Percentiles rank a stretch among this genome's conserved stretches.
These are phyloP conservation scores for Hylaea fasciaria DNA, from an alignment of 2,888 invertebrate species.

Conservation along the genomic window DNA sequence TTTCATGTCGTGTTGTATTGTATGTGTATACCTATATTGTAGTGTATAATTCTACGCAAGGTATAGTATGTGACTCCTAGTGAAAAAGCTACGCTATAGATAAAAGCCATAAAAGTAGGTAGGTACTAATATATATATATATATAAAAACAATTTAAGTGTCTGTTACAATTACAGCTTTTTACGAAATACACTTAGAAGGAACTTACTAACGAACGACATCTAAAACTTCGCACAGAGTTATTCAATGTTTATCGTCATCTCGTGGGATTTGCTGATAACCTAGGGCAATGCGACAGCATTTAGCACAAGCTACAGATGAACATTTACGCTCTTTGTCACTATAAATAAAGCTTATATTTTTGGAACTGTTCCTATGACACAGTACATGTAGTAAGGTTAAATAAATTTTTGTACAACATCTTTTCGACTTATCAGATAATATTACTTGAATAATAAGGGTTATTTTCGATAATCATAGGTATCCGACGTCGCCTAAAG, in stretches of 20 bases:
- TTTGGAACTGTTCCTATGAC: neutral
- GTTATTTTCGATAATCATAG: neutral
- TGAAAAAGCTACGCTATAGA: too few species aligned
- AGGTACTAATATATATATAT: too few species aligned
- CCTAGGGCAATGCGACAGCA: constrained; percentile 25
- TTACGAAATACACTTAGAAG: too few species aligned
- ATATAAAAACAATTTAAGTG: too few species aligned
- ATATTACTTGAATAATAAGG: neutral
- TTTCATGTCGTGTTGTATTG: neutral
- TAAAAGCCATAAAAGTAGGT: too few species aligned
- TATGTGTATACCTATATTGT: too few species aligned
- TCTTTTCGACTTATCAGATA: too few species aligned
- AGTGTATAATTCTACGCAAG: too few species aligned
- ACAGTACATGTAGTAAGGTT: too few species aligned
- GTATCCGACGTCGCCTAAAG: neutral
- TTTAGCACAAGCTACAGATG: neutral
- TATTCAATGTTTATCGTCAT: constrained; percentile 7
- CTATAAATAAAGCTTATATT: neutral
- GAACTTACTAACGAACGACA: neutral
- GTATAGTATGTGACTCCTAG: neutral
- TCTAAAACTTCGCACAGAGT: constrained; percentile 3
- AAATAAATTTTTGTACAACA: too few species aligned
- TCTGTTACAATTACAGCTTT: too few species aligned
- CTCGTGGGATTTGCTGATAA: constrained; percentile 26
- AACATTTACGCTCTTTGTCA: neutral